Evolutionary conservation across 1,140 invertebrate species (phyloP).

Genomic region (Potamilus streckersoni): DNA sequence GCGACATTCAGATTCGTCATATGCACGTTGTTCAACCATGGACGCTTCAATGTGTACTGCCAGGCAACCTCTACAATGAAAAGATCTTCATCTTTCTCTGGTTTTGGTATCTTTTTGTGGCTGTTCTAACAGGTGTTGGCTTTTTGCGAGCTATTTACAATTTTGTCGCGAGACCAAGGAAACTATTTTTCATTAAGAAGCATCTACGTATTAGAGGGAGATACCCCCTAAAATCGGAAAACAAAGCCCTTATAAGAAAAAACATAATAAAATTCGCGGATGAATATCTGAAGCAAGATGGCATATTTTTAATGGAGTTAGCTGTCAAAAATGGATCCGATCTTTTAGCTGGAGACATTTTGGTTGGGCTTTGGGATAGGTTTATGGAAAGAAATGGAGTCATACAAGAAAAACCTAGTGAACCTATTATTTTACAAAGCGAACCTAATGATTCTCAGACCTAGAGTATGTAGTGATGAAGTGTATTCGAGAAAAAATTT

Average conservation of each 20-base stretch:
- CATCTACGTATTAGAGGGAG: slow-evolving; percentile 17
- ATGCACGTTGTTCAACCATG: slow-evolving; percentile 29
- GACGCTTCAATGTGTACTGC: slow-evolving; percentile 63
- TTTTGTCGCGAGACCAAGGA: slow-evolving; percentile 13
- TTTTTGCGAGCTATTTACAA: slow-evolving; percentile 9
- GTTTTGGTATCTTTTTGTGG: slow-evolving; percentile 58
- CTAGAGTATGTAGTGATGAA: no score
- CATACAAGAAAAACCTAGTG: no score
- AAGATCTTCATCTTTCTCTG: slow-evolving; percentile 51
- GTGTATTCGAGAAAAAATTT: no score
- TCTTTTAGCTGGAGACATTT: no score
- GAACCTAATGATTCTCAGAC: no score
- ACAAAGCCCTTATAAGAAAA: no score
- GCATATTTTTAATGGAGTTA: slow-evolving; percentile 43
- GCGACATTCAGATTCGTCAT: slow-evolving; percentile 48
- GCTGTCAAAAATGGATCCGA: slow-evolving; percentile 32
- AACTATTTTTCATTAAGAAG: slow-evolving; percentile 49
- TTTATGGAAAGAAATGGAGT: no score
- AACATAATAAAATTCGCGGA: slow-evolving; percentile 25
- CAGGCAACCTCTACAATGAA: slow-evolving; percentile 54
- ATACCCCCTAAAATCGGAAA: no score
- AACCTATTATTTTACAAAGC: no score
- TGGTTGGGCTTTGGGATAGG: no score
- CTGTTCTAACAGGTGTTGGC: slow-evolving; percentile 44
- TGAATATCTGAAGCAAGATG: slow-evolving; percentile 48